These are phyloP conservation scores for Parthenolecanium corni DNA, from an alignment of 2,888 invertebrate species.

Conservation along the genomic window DNA sequence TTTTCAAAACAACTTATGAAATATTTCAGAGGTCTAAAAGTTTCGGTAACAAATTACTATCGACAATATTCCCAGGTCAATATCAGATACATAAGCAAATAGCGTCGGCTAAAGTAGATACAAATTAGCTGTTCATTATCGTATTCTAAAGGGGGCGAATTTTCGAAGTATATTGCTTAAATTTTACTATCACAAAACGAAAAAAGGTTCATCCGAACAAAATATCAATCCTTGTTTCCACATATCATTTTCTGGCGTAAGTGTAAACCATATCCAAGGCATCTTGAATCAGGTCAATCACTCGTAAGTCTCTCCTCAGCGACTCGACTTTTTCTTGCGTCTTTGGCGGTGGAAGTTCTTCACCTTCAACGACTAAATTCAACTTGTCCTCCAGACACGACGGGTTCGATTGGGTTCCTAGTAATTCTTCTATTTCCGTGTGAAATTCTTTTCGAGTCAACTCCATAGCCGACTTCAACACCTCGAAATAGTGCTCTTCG, in stretches of 20 bases:
- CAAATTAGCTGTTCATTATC: no score
- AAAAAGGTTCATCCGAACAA: background rate
- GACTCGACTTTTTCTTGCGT: constrained; percentile 7
- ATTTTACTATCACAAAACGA: background rate
- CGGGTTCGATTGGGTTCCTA: no score
- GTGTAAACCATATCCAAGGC: constrained; percentile 7
- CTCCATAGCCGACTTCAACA: background rate
- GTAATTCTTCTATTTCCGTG: background rate
- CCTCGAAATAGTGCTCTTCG: background rate
- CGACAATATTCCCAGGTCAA: no score
- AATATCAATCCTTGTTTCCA: background rate
- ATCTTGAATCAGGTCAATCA: constrained; percentile 12
- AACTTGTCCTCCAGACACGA: no score
- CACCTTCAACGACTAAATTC: constrained; percentile 1
- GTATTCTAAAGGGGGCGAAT: no score
- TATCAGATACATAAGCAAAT: no score
- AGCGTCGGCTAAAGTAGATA: no score
- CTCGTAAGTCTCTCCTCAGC: background rate
- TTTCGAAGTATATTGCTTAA: no score
- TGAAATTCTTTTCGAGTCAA: constrained; percentile 1
- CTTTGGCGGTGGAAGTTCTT: constrained; percentile 5
- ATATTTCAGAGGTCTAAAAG: no score
- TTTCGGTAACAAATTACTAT: no score
- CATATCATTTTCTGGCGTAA: background rate
- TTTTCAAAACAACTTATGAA: no score